Base-by-base conservation (phyloP, 2,797 vertebrate genomes). In the Tiaroga cobitis region DNA sequence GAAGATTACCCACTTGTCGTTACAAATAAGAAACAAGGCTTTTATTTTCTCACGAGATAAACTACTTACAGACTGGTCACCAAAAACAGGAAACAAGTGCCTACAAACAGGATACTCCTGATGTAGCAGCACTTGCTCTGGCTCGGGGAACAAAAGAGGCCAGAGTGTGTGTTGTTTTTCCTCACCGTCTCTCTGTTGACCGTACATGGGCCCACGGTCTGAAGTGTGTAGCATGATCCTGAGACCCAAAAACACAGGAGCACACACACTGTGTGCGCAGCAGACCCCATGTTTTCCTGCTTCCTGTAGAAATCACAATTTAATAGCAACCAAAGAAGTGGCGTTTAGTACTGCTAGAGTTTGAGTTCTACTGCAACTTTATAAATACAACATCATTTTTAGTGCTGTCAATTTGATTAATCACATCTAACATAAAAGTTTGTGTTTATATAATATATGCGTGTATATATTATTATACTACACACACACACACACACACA, bases 31-130 rank as follows among this genome's bases (percentile, higher is more conserved):
- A 75, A 41, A 70, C 76, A 87, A 54, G 13, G 77, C 16, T 18
- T 79, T 1, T n/a, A 65, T 76, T 80, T 87, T 87, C 74, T 73
- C 46, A 68, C 21, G 15, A 79, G 10, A 51, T 43, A 43, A 32
- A 46, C 63, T 37, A 51, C 43, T 88, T 90, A 63, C 85, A 87
- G 88, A 83, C 82, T 87, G 87, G 87, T 90, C 75, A 88, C 77
- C 87, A 90, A 93, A 90, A 95, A 92, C 92, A 94, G 93, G 93
- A 94, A 93, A 91, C 89, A 82, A 90, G 83, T 91, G 89, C 83
- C 82, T 85, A 61, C 92, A 94, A 94, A 95, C 93, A 95, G 94
- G 94, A 95, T 92, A 88, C 91, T 83, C 86, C 90, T 89, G 87
- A 73, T n/a, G 81, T 85, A 85, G 86, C 89, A 72, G 91, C 92